A percentile compares a stretch with the other conserved stretches of the same genome.
These are phyloP conservation scores for Sialia sialis DNA, from an alignment of 2,113 vertebrate genomes.

Conservation along the genomic window DNA sequence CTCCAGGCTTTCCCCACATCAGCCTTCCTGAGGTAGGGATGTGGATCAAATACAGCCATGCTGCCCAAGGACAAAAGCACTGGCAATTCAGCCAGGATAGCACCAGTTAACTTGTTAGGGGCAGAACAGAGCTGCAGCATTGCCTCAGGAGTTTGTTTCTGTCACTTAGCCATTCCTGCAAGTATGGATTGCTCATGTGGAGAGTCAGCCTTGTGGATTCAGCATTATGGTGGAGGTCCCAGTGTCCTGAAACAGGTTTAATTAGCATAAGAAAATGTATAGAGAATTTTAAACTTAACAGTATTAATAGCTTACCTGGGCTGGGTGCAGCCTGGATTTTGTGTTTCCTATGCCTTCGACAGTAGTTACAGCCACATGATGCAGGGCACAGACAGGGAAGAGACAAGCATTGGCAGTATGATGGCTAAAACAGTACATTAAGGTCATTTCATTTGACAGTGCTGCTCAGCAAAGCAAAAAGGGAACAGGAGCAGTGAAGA, in stretches of 20 bases:
- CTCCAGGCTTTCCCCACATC: neutral
- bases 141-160: neutral
- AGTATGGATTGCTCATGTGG: neutral
- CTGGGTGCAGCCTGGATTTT: constrained; percentile 87
- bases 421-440: constrained; percentile 77
- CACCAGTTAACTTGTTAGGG: neutral
- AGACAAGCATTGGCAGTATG: constrained; percentile 88
- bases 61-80: neutral
- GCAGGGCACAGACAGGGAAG: constrained; percentile 87
- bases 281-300: neutral
- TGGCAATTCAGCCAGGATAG: neutral
- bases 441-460: constrained; percentile 45
- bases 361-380: constrained; percentile 87
- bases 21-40: neutral
- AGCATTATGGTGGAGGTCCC: neutral
- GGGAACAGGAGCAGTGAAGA: neutral
- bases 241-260: neutral
- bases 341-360: constrained; percentile 94
- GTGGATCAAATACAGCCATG: neutral
- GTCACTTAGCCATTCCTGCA: neutral
- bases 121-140: neutral
- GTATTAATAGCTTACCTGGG: constrained; percentile 74
- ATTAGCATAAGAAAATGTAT: neutral
- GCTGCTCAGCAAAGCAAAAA: neutral
- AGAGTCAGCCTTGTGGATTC: neutral